phyloP scores from a whole-genome alignment of 2,113 vertebrate genomes.

The Acanthochromis polyacanthus region DNA sequence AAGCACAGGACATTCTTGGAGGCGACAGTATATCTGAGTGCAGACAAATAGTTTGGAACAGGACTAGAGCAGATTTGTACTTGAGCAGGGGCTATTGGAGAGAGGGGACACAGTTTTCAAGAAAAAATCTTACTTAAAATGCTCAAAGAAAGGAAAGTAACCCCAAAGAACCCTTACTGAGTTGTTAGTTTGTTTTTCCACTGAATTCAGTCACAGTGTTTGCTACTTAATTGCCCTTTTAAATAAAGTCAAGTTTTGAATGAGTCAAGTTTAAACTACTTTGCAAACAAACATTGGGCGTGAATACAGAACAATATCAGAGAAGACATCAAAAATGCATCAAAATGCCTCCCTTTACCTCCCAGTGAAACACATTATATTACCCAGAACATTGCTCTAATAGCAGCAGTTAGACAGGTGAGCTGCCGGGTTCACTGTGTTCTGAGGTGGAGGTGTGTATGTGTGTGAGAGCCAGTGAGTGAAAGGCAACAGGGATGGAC shows the following conservation, averaged over 20 bases:
- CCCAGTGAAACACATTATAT: not conserved
- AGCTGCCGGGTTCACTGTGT: conserved; percentile 8
- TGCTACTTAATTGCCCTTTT: conserved; percentile 23
- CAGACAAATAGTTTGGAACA: too few relatives aligned
- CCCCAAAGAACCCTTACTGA: too few relatives aligned
- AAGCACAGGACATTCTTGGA: too few relatives aligned
- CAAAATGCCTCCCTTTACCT: not conserved
- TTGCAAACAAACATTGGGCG: not conserved
- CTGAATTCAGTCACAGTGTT: conserved; percentile 8
- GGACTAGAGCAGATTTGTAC: too few relatives aligned
- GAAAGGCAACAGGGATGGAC: conserved; percentile 20
- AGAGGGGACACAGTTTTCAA: too few relatives aligned
- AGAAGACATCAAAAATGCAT: conserved; percentile 12
- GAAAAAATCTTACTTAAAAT: too few relatives aligned
- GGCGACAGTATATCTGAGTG: too few relatives aligned
- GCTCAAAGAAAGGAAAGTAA: too few relatives aligned
- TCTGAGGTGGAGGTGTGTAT: not conserved
- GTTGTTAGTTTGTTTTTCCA: too few relatives aligned
- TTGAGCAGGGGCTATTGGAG: too few relatives aligned
- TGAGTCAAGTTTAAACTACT: conserved; percentile 23
- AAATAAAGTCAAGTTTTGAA: conserved; percentile 25
- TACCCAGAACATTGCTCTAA: conserved; percentile 24
- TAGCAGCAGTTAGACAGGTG: conserved; percentile 28
- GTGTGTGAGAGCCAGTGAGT: not conserved
- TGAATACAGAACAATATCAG: not conserved